phyloP scores from a whole-genome alignment of 2,888 invertebrate genomes.

The Anthoptus insignis region DNA sequence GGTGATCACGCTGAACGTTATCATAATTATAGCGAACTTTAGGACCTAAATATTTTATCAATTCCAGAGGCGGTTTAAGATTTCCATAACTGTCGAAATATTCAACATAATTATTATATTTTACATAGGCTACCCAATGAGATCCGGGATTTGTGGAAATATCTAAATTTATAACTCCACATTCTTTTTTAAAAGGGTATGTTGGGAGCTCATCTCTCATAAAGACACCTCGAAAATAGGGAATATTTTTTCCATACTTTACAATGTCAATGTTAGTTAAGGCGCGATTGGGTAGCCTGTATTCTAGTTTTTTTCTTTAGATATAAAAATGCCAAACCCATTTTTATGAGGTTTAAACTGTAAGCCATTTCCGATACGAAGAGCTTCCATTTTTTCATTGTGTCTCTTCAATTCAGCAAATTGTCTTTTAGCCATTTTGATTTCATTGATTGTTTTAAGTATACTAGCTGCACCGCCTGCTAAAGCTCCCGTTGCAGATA shows the following conservation, averaged over 20 bases:
- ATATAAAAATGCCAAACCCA: no score
- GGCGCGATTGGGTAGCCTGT: no score
- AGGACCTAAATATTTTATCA: constrained; percentile 20
- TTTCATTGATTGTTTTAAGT: constrained; percentile 55
- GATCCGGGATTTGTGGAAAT: constrained; percentile 32
- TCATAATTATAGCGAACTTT: constrained; percentile 24
- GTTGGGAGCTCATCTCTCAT: constrained; percentile 51
- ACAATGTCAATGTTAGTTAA: not conserved
- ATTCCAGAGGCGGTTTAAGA: constrained; percentile 30
- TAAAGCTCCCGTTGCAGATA: constrained; percentile 58
- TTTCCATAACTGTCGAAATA: constrained; percentile 35
- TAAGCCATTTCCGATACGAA: not conserved
- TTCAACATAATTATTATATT: constrained; percentile 24
- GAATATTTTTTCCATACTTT: constrained; percentile 26
- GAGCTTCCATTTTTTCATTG: not conserved
- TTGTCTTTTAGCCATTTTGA: constrained; percentile 54
- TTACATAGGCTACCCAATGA: constrained; percentile 30
- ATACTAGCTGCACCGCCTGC: constrained; percentile 63
- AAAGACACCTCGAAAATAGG: constrained; percentile 45
- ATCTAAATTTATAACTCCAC: constrained; percentile 40
- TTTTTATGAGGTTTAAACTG: not conserved
- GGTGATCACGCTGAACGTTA: constrained; percentile 8
- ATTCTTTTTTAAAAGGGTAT: constrained; percentile 24
- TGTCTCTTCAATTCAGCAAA: constrained; percentile 3
- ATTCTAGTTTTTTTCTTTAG: no score